Conservation (phyloP, 2,113 vertebrate species). For the Formicarius rufipectus region DNA sequence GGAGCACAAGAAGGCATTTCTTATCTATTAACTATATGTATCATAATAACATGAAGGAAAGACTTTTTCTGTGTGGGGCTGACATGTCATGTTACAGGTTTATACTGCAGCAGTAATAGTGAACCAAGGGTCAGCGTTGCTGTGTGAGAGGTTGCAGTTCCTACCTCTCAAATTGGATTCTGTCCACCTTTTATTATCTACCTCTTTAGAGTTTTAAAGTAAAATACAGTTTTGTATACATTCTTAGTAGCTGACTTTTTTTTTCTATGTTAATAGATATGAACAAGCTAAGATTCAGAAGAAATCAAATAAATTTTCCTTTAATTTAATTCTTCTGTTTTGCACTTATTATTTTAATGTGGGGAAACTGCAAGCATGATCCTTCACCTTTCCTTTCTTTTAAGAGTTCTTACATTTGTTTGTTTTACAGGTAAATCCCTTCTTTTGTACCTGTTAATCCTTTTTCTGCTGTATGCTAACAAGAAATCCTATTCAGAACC, state of each 20-base stretch:
- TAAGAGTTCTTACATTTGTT: background rate
- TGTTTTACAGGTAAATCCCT: background rate
- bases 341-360: background rate
- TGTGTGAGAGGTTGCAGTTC: background rate
- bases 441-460: background rate
- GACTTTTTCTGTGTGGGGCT: background rate
- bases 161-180: background rate
- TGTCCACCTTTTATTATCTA: background rate
- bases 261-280: background rate
- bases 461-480: background rate
- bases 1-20: background rate
- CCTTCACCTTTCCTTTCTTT: background rate
- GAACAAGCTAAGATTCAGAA: background rate
- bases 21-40: background rate
- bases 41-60: background rate
- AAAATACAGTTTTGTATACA: background rate
- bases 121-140: fast-evolving
- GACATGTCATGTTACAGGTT: background rate
- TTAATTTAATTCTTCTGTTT: background rate
- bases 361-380: background rate
- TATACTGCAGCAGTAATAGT: background rate
- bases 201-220: background rate
- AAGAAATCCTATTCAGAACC: background rate
- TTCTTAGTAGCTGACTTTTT: background rate
- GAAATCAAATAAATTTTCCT: background rate